Evolutionary conservation across 2,888 invertebrate genomes (phyloP).

Genomic region (Liodrosophila aerea): DNA sequence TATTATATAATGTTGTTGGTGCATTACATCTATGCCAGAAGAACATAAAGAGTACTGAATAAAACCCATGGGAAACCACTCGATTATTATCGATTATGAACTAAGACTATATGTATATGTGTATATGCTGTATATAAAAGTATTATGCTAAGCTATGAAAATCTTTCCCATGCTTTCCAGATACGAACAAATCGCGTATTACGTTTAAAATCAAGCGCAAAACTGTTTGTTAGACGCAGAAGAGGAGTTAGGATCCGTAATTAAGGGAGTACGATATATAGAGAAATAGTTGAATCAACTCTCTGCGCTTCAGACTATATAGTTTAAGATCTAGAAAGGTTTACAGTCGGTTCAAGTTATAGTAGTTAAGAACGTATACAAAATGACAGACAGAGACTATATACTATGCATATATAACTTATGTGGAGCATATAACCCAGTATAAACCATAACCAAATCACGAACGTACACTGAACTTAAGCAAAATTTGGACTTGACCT

Average conservation of each 20-base stretch:
- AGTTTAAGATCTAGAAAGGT: conserved; percentile 3
- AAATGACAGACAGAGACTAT: conserved; percentile 31
- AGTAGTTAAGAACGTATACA: conserved; percentile 22
- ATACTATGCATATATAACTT: conserved; percentile 6
- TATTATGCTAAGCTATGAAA: conserved; percentile 53
- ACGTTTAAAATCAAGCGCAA: conserved; percentile 23
- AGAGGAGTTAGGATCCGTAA: conserved; percentile 28
- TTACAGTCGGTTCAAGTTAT: conserved; percentile 11
- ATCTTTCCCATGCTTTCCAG: conserved; percentile 57
- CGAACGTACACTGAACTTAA: conserved; percentile 47
- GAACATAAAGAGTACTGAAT: not conserved
- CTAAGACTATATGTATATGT: conserved; percentile 45
- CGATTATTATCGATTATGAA: conserved; percentile 56
- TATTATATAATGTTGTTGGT: conserved; percentile 20
- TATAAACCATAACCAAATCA: conserved; percentile 41
- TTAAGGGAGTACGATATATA: not conserved
- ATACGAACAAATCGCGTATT: not conserved
- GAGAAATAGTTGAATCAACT: conserved; percentile 4
- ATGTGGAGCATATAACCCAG: conserved; percentile 41
- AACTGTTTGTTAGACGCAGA: conserved; percentile 72
- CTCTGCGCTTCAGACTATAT: conserved; percentile 16
- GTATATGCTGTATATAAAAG: too few relatives aligned
- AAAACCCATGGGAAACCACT: conserved; percentile 66
- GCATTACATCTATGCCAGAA: conserved; percentile 36
- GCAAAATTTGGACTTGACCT: conserved; percentile 21